Evolutionary conservation across 1,140 invertebrate species (phyloP).

Genomic region (Bombus balteatus): DNA sequence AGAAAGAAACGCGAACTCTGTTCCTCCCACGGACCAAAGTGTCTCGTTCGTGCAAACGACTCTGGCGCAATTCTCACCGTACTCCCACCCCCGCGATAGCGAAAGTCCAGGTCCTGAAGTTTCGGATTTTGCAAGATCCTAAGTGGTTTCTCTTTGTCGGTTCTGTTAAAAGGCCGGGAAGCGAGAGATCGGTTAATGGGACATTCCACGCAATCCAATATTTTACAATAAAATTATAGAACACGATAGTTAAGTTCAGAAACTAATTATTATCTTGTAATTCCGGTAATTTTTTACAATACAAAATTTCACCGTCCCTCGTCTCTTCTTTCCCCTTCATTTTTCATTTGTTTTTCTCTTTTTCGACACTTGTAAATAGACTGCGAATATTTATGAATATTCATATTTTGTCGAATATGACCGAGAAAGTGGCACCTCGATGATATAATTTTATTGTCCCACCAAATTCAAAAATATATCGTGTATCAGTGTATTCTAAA

Average conservation of each 20-base stretch:
- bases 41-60: not conserved
- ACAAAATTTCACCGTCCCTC: not conserved
- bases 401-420: no score
- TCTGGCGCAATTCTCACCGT: not conserved
- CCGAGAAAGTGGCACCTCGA: no score
- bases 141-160: constrained; percentile 12
- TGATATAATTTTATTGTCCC: no score
- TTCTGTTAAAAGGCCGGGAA: not conserved
- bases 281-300: not conserved
- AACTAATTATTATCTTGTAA: not conserved
- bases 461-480: no score
- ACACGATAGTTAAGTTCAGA: not conserved
- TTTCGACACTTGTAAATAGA: no score
- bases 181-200: constrained; percentile 3
- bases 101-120: constrained; percentile 23
- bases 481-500: not conserved
- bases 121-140: constrained; percentile 47
- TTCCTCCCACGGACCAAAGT: not conserved
- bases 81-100: not conserved
- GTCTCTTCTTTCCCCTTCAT: not conserved
- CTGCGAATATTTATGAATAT: no score
- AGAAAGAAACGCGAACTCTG: not conserved
- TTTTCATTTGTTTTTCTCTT: not conserved
- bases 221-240: not conserved
- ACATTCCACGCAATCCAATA: not conserved